Conservation (phyloP, 2,888 invertebrate genomes). For the Heliconius charithonia region DNA sequence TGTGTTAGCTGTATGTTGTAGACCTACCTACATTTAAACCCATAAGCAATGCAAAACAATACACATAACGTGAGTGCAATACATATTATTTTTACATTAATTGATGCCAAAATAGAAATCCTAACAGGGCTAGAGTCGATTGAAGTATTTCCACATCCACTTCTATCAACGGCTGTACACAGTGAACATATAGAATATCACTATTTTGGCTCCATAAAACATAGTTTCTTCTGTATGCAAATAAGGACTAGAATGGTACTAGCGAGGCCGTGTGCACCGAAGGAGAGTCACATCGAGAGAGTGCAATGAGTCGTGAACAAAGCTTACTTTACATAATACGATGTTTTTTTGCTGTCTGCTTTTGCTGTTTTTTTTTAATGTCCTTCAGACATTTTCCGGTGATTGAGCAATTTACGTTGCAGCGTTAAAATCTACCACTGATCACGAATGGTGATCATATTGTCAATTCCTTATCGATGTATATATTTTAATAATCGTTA, state of each 20-base stretch:
- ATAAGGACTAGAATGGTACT: conserved; percentile 38
- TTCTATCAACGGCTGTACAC: conserved; percentile 5
- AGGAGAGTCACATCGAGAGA: conserved; percentile 31
- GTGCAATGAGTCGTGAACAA: conserved; percentile 48
- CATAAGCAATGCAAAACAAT: no score
- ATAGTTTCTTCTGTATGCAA: conserved; percentile 28
- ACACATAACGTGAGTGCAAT: no score
- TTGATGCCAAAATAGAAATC: neutral
- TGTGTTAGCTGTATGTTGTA: no score
- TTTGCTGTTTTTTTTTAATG: conserved; percentile 29
- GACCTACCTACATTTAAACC: no score
- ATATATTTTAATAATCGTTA: neutral
- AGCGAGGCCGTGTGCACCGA: conserved; percentile 32
- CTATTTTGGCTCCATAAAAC: conserved; percentile 12
- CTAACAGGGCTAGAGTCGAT: neutral
- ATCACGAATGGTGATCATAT: neutral
- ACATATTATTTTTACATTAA: neutral
- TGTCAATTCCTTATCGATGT: neutral
- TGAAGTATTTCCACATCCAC: neutral
- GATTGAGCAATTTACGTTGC: conserved; percentile 42
- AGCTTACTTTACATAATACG: conserved; percentile 47
- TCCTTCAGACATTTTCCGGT: conserved; percentile 41
- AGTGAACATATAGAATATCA: conserved; percentile 1
- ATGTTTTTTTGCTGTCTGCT: no score
- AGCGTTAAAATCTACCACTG: conserved; percentile 25